Evolutionary conservation across 64 coral and sea anemone genomes (phyloP), one percentile per base, ranked within the genome.

Genomic region (Montipora foliosa): DNA sequence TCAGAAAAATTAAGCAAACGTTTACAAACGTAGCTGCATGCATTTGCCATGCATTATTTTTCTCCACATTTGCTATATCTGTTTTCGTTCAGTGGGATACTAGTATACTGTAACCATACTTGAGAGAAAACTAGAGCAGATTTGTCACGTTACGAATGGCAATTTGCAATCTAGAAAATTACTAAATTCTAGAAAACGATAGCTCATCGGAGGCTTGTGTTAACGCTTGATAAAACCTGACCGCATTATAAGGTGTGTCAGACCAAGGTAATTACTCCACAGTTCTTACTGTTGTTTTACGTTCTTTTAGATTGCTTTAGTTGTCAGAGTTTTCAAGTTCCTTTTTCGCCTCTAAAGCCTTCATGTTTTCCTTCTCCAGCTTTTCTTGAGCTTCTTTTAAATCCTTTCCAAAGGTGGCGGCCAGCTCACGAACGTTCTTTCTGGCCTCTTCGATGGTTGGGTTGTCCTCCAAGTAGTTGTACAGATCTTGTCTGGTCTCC

Each of bases 401-500:
- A 55, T 90, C 87, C 6, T 83, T 50, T 47, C 9, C 79, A 76
- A 95, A 95, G 4, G 44, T 44, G 20, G 11, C 58, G 16, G 93
- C 93, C 4, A 95, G 93, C 25, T 84, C 11, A 20, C 88, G 87
- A 13, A 95, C 86, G 2, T 90, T 90, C 49, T 85, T 49, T 29
- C 57, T 84, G 45, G 93, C 57, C 21, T 95, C 16, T 81, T 89
- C 87, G 70, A 86, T 86, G 52, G 93, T 95, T 8, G 87, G 88
- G 59, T 95, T 95, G 13, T 95, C 88, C 48, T 78, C n/a, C 70
- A 95, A 49, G 37, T 90, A 90, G 3, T 13, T 24, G 79, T 95
- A 95, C 25, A 95, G 73, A 84, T 95, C 93, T 78, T 90, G 0
- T 48, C 93, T 89, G 37, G 93, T 95, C 0, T 90, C 19, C 71